Base-by-base conservation (phyloP, 2,113 vertebrate species). In the Centropristis striata region DNA sequence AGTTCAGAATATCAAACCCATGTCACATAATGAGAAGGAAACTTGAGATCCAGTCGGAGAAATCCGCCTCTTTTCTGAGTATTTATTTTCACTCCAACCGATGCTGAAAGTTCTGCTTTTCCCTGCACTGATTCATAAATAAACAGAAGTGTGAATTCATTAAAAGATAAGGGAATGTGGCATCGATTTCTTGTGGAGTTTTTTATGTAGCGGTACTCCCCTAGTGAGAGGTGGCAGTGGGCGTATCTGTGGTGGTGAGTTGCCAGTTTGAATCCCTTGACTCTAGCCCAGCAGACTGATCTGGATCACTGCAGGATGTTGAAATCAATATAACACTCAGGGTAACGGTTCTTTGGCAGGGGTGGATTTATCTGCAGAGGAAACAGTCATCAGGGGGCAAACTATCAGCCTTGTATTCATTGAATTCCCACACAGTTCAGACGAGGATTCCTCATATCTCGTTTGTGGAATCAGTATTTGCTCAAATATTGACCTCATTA, bases 181-280 rank as follows among this genome's bases (percentile, higher is more conserved):
- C 55, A 59, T 84, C 3, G 64, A 65, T 70, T 47, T 49, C 21
- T 60, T 4, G 55, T 9, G 1, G 74, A 51, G n/a, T n/a, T 59
- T 21, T 15, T 49, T 32, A 3, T 36, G 53, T 20, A 51, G 42
- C 32, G 20, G 55, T 7, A 2, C 14, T 65, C 46, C 44, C 44
- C 23, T 18, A 18, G 42, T 21, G 41, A 59, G 42, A 15, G 37
- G 46, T 1, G 23, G 49, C 23, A 6, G 69, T 36, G 1, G 11
- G 55, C 5, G 41, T 27, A 12, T 68, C 5, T 63, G 21, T 10
- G 8, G 57, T 73, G 63, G 16, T 47, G 39, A 54, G 67, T 75
- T 75, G 41, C 70, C 20, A n/a, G 84, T 71, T 68, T 58, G 53
- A 63, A 67, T 72, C 71, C 61, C 60, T 20, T 1, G 60, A 53